Conservation (phyloP, 1,140 invertebrate genomes). For the Cydia fagiglandana region DNA sequence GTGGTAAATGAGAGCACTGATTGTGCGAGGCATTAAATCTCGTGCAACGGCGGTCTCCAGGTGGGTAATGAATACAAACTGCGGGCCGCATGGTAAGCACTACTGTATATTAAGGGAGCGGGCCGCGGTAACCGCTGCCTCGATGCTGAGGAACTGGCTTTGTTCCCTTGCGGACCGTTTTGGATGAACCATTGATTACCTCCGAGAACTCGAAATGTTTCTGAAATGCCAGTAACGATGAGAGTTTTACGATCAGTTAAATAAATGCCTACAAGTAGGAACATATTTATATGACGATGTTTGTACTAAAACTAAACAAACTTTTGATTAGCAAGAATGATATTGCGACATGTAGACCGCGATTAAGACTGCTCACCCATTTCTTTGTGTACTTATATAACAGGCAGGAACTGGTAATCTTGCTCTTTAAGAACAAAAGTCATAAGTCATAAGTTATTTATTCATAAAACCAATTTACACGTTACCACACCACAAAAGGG, state of each 20-base stretch:
- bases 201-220: slow-evolving; percentile 21
- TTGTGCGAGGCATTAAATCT: slow-evolving; percentile 63
- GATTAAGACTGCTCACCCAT: too few species aligned
- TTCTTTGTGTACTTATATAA: too few species aligned
- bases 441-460: too few species aligned
- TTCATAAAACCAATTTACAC: too few species aligned
- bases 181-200: slow-evolving; percentile 40
- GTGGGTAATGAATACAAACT: slow-evolving; percentile 74
- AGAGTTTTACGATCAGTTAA: not conserved
- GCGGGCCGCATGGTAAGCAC: slow-evolving; percentile 64
- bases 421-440: too few species aligned
- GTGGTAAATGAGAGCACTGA: slow-evolving; percentile 60
- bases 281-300: too few species aligned
- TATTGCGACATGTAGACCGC: too few species aligned
- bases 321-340: too few species aligned
- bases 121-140: slow-evolving; percentile 56
- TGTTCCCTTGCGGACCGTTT: slow-evolving; percentile 51
- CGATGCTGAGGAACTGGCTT: slow-evolving; percentile 44
- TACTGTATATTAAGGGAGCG: slow-evolving; percentile 67
- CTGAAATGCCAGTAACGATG: not conserved
- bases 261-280: too few species aligned
- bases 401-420: too few species aligned
- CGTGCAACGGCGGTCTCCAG: slow-evolving; percentile 54
- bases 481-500: too few species aligned
- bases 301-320: too few species aligned